phyloP scores from a whole-genome alignment of 2,797 vertebrate genomes.

The Bradypodion ventrale region DNA sequence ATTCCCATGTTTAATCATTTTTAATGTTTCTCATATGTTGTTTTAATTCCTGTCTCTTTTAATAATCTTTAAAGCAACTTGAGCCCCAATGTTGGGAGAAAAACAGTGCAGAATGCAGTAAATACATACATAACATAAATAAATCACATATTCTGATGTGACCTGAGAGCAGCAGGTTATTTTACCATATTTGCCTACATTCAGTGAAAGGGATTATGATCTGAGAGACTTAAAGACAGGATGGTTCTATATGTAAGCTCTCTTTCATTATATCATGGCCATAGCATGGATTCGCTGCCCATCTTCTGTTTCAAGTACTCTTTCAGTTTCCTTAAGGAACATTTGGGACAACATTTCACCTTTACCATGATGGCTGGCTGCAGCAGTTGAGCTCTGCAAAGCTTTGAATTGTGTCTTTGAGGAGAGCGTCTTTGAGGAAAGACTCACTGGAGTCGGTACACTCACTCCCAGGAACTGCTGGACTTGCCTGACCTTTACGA shows the following conservation, averaged over 20 bases:
- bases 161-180: too few relatives aligned
- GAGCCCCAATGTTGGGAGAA: too few relatives aligned
- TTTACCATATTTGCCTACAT: slow-evolving; percentile 41
- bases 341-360: slow-evolving; percentile 1
- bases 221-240: slow-evolving; percentile 45
- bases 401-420: slow-evolving; percentile 60
- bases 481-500: slow-evolving; percentile 73
- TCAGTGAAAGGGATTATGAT: slow-evolving; percentile 46
- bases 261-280: background rate
- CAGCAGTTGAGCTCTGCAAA: slow-evolving; percentile 48
- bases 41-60: too few relatives aligned
- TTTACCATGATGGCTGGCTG: slow-evolving; percentile 48
- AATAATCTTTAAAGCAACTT: too few relatives aligned
- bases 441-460: slow-evolving; percentile 59
- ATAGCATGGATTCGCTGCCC: slow-evolving; percentile 2
- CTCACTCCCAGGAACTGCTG: slow-evolving; percentile 63
- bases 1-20: too few relatives aligned
- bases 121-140: too few relatives aligned
- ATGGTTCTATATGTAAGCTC: slow-evolving; percentile 31
- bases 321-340: slow-evolving; percentile 20
- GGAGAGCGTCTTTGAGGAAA: slow-evolving; percentile 61
- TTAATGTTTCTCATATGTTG: too few relatives aligned
- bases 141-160: too few relatives aligned
- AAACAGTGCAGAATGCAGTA: too few relatives aligned
- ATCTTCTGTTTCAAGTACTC: background rate